Evolutionary conservation across 2,113 vertebrate genomes (phyloP).

Genomic region (Phalacrocorax brasilianus): DNA sequence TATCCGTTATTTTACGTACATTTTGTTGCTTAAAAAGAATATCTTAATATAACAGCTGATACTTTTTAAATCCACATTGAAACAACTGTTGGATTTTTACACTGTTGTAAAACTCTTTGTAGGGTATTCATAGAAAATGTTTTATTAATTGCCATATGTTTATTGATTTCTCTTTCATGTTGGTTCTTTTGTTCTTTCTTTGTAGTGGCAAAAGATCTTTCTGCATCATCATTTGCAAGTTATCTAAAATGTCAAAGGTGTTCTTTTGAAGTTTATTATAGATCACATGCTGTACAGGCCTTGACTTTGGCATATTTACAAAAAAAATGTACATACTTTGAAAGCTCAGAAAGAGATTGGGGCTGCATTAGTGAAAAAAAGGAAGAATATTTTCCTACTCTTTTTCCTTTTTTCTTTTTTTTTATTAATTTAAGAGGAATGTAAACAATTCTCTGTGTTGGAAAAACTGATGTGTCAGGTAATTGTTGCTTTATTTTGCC

Average conservation of each 20-base stretch:
- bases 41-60: constrained; percentile 84
- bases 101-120: constrained; percentile 89
- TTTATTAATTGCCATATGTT: constrained; percentile 99
- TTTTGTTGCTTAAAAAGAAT: constrained; percentile 74
- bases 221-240: constrained; percentile 98
- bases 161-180: constrained; percentile 99
- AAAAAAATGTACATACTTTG: constrained; percentile 67
- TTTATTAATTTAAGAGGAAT: constrained; percentile 48
- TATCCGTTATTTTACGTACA: constrained; percentile 73
- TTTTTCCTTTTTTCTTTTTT: not conserved
- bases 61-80: constrained; percentile 83
- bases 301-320: constrained; percentile 84
- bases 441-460: constrained; percentile 48
- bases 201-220: constrained; percentile 99
- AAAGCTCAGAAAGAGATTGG: constrained; percentile 73
- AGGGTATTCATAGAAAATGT: constrained; percentile 96
- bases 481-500: constrained; percentile 5
- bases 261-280: constrained; percentile 97
- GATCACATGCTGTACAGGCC: constrained; percentile 88
- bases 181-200: constrained; percentile 99
- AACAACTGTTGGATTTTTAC: constrained; percentile 88
- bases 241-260: constrained; percentile 98
- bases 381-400: constrained; percentile 20
- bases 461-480: constrained; percentile 33
- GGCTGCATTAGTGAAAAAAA: constrained; percentile 72